phyloP scores from a whole-genome alignment of 2,113 vertebrate species.

The Quiscalus mexicanus region DNA sequence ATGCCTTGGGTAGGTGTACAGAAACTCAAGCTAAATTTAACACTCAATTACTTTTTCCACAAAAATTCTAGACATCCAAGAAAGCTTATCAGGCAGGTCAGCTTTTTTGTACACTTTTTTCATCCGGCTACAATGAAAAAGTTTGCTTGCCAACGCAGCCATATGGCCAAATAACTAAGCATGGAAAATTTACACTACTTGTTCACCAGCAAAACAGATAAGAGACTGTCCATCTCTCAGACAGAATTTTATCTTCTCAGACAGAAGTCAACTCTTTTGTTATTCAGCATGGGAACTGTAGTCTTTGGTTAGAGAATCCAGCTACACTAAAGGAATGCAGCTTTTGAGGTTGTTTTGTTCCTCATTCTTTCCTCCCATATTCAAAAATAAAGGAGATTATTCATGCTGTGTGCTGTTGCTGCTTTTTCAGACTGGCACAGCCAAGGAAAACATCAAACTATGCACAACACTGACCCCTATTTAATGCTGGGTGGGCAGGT shows the following conservation, averaged over 20 bases:
- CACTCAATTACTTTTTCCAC: not conserved
- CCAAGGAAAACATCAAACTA: not conserved
- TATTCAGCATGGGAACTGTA: not conserved
- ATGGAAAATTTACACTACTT: not conserved
- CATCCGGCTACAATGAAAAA: not conserved
- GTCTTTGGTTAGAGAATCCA: not conserved
- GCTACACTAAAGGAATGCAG: not conserved
- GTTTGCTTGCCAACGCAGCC: not conserved
- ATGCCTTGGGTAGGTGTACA: not conserved
- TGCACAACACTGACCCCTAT: not conserved
- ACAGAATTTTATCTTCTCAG: not conserved
- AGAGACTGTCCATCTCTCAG: not conserved
- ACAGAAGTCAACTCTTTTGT: not conserved
- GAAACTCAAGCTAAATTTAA: not conserved
- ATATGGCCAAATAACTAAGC: not conserved
- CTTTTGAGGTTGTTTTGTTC: slow-evolving; percentile 21
- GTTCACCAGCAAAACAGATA: not conserved
- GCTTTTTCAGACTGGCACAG: slow-evolving; percentile 29
- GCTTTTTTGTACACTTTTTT: not conserved
- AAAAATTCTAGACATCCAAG: not conserved
- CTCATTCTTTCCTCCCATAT: not conserved
- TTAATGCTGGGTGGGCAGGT: not conserved
- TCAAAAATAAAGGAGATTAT: slow-evolving; percentile 17
- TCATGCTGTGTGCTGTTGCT: not conserved
- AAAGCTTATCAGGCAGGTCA: not conserved